A percentile compares a stretch with the other conserved stretches of the same genome.
Conservation (phyloP, 2,888 invertebrate species). For the Ormyrus labotus region DNA sequence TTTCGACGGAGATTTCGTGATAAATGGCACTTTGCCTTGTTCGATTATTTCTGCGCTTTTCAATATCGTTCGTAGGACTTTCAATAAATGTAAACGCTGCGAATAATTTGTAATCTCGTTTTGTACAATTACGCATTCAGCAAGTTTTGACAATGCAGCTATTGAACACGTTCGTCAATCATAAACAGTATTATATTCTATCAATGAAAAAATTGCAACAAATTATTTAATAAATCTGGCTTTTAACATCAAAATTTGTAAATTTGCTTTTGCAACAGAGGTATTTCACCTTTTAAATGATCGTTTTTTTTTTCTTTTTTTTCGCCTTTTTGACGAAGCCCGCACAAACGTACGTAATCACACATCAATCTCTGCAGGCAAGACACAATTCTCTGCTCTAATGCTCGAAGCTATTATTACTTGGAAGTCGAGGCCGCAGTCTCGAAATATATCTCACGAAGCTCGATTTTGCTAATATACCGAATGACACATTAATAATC, state of each 20-base stretch:
- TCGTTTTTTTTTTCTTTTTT: too few species aligned
- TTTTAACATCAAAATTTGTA: too few species aligned
- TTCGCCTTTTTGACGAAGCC: too few species aligned
- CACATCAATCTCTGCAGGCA: too few species aligned
- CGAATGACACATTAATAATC: constrained; percentile 38
- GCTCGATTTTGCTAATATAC: neutral
- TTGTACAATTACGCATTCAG: constrained; percentile 5
- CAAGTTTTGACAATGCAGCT: neutral
- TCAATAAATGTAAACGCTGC: neutral
- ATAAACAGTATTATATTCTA: neutral
- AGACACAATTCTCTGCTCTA: too few species aligned
- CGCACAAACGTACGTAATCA: too few species aligned
- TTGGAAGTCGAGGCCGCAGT: neutral
- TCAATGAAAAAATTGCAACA: too few species aligned
- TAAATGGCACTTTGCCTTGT: neutral
- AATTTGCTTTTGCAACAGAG: too few species aligned
- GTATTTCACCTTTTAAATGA: too few species aligned
- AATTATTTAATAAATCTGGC: too few species aligned
- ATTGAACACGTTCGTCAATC: neutral
- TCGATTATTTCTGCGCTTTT: constrained; percentile 3
- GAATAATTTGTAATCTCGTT: neutral
- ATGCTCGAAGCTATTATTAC: neutral
- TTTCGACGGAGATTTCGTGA: constrained; percentile 2
- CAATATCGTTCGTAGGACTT: too few species aligned
- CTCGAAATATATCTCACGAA: neutral